Conservation (phyloP, 1,140 invertebrate genomes). For the Bombus cullumanus region DNA sequence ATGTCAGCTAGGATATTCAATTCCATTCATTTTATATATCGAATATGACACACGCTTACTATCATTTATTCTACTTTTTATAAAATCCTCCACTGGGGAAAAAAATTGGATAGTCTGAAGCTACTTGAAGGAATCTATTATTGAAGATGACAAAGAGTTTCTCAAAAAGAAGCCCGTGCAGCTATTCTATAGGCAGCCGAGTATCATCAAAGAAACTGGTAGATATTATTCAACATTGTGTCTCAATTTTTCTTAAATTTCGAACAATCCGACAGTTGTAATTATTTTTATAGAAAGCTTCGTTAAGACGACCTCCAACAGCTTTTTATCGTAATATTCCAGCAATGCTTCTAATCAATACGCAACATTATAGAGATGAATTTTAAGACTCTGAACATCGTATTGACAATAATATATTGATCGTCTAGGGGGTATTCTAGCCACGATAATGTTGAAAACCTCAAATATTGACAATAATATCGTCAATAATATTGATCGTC, state of each 20-base stretch:
- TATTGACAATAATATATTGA: no score
- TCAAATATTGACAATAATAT: no score
- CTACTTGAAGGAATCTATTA: neutral
- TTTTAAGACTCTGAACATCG: no score
- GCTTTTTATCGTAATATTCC: neutral
- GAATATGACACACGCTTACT: neutral
- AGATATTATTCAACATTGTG: neutral
- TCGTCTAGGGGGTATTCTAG: no score
- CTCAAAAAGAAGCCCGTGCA: neutral
- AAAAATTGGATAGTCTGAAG: neutral
- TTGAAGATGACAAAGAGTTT: neutral
- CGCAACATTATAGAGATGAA: no score
- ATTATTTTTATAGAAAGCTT: no score
- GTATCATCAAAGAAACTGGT: neutral
- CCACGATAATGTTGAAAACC: no score
- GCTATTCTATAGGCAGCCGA: neutral
- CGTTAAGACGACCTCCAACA: neutral
- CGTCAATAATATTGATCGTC: no score
- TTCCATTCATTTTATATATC: neutral
- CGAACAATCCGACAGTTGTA: neutral
- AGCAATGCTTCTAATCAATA: neutral
- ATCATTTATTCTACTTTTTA: neutral
- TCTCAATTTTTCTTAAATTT: neutral
- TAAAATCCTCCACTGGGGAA: neutral
- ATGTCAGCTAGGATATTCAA: neutral